Evolutionary conservation across 2,888 invertebrate genomes (phyloP).

Genomic region (Coenonympha arcania): DNA sequence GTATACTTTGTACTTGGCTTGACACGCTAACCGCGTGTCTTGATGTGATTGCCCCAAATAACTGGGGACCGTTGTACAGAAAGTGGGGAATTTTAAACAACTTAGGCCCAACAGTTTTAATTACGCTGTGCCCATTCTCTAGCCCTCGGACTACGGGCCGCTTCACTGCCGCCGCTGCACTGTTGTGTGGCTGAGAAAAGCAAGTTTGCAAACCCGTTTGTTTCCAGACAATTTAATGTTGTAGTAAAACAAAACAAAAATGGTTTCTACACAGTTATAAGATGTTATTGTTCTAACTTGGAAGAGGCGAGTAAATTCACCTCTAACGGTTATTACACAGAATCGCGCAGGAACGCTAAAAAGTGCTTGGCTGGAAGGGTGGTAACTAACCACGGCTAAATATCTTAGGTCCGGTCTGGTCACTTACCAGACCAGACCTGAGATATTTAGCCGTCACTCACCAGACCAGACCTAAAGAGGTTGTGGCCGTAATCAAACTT

Average conservation of each 20-base stretch:
- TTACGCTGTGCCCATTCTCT: constrained; percentile 41
- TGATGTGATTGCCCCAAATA: background rate
- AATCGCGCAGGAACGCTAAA: too few relatives aligned
- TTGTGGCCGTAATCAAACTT: background rate
- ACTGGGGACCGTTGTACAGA: background rate
- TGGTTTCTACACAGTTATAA: background rate
- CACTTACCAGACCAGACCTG: too few relatives aligned
- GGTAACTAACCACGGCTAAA: too few relatives aligned
- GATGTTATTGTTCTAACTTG: too few relatives aligned
- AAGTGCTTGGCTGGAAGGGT: too few relatives aligned
- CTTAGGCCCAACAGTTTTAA: constrained; percentile 48
- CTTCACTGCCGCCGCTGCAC: constrained; percentile 6
- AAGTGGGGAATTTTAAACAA: constrained; percentile 35
- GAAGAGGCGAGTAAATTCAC: too few relatives aligned
- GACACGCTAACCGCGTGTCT: too few relatives aligned
- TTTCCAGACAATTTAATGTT: background rate
- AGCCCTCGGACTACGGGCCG: constrained; percentile 21
- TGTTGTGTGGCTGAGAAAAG: constrained; percentile 1
- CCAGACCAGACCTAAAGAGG: too few relatives aligned
- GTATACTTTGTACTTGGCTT: too few relatives aligned
- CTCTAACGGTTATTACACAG: too few relatives aligned
- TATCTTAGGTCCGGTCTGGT: too few relatives aligned
- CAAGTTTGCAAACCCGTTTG: background rate
- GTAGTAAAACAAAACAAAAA: background rate
- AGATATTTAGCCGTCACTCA: too few relatives aligned